Evolutionary conservation across 2,797 vertebrate species (phyloP), one percentile per base, ranked within the genome.

Genomic region (Sciurus carolinensis): DNA sequence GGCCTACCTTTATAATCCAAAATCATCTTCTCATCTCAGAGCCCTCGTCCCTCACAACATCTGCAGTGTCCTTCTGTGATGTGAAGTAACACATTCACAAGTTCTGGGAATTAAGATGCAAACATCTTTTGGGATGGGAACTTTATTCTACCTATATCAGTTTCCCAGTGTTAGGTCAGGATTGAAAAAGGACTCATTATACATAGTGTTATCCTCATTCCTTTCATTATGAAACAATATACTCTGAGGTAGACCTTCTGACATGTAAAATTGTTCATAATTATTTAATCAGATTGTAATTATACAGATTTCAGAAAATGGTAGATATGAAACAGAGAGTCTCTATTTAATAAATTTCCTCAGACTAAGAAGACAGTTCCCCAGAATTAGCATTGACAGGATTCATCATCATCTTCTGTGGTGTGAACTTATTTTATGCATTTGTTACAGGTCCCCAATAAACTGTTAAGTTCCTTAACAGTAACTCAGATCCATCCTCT

Each of bases 181-280:
- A 69, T 39, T 81, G 9, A 15, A n/a, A 94, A 72, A 62, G n/a
- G 30, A 50, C 12, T 83, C 24, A 42, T 72, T 81, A 54, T 33
- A 72, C 1, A 33, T 57, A 81, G 7, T 33, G 2, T 64, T 39
- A 76, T 11, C 66, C 36, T 95, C 26, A 33, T 64, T 26, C n/a
- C 94, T 91, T 86, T 59, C 75, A 24, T 52, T 73, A 87, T 67
- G 50, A 87, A 96, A 76, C 87, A 66, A 89, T 73, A 66, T 69
- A 22, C 28, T 66, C 18, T 59, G 73, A 92, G 30, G 36, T 39
- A 79, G 50, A 82, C 12, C 57, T 96, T n/a, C 67, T 64, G 33
- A 92, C 87, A 81, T 82, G 12, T 54, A 90, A 90, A 90, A 90
- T 91, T 75, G 1, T 72, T 81, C 39, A 59, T 82, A 96, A 83